phyloP scores from a whole-genome alignment of 2,888 invertebrate species.

The Cylindroiulus punctatus region DNA sequence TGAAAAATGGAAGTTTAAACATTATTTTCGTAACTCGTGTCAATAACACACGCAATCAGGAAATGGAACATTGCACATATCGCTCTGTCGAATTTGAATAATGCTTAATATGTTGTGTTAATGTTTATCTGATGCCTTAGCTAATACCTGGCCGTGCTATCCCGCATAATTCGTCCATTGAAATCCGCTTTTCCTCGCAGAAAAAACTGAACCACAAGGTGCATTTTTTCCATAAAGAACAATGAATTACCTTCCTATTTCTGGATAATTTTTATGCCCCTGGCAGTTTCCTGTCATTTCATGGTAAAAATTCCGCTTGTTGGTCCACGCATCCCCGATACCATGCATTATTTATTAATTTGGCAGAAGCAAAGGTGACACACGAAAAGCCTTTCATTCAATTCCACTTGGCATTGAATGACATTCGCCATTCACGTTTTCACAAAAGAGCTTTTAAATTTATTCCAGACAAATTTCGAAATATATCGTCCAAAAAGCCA shows the following conservation, averaged over 20 bases:
- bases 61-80: background rate
- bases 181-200: background rate
- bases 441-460: background rate
- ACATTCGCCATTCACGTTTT: background rate
- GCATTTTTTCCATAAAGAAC: background rate
- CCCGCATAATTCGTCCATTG: background rate
- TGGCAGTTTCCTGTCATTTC: background rate
- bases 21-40: no score
- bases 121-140: background rate
- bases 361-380: constrained; percentile 12
- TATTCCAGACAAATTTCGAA: background rate
- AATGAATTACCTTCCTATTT: background rate
- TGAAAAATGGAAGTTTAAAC: no score
- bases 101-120: background rate
- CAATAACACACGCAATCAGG: no score
- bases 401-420: background rate
- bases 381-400: background rate
- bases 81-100: no score
- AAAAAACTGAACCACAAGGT: no score
- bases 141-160: background rate
- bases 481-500: background rate
- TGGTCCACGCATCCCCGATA: background rate
- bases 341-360: background rate
- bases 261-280: background rate
- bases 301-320: background rate